Percentiles rank a stretch among this genome's conserved stretches.
Evolutionary conservation across 2,888 invertebrate genomes (phyloP).

Genomic region (Abrostola triplasia): DNA sequence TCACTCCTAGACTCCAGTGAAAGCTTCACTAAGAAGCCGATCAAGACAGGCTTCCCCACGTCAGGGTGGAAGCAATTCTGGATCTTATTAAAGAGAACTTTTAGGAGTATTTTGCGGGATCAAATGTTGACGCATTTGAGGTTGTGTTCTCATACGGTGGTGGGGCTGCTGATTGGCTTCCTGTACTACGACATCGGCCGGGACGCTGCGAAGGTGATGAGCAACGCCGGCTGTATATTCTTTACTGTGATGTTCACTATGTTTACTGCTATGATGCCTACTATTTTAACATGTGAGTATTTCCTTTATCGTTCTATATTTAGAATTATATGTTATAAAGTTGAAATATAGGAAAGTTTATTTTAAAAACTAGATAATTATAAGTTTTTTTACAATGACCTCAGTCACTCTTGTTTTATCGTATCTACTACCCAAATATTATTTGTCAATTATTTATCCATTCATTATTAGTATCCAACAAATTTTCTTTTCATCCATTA

Average conservation of each 20-base stretch:
- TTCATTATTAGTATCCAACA: too few species aligned
- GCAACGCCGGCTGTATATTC: slow-evolving; percentile 98
- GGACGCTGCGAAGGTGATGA: slow-evolving; percentile 97
- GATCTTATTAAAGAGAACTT: slow-evolving; percentile 95
- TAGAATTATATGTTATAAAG: not conserved
- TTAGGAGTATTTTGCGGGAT: slow-evolving; percentile 94
- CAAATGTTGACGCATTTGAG: slow-evolving; percentile 97
- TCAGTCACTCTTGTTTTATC: too few species aligned
- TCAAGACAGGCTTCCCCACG: slow-evolving; percentile 93
- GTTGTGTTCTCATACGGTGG: slow-evolving; percentile 94
- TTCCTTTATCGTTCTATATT: not conserved
- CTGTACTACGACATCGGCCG: slow-evolving; percentile 97
- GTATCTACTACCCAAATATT: too few species aligned
- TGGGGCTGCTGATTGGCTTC: slow-evolving; percentile 97
- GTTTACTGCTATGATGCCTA: slow-evolving; percentile 99
- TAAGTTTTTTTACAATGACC: too few species aligned
- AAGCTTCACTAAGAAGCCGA: slow-evolving; percentile 90
- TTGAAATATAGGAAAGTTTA: too few species aligned
- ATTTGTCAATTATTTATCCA: too few species aligned
- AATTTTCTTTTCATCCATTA: too few species aligned
- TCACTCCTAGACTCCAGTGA: slow-evolving; percentile 92
- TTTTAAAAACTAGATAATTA: too few species aligned
- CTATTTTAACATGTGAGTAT: slow-evolving; percentile 97
- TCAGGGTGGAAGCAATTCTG: slow-evolving; percentile 95
- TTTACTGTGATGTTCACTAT: slow-evolving; percentile 98